Conservation (phyloP, 2,113 vertebrate genomes). For the Aspidoscelis tigris region DNA sequence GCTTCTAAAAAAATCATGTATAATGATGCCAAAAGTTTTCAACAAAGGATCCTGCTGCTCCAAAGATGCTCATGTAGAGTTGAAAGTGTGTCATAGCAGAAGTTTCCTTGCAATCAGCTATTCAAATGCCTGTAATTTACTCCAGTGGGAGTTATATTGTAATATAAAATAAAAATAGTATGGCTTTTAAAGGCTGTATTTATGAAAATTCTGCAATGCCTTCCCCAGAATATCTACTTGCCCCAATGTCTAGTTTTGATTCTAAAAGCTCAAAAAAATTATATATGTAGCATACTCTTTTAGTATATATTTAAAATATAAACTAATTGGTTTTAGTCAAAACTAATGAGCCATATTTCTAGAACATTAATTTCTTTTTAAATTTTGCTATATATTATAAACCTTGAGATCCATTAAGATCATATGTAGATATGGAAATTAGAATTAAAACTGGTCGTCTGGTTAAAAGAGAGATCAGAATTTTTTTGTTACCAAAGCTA, state of each 20-base stretch:
- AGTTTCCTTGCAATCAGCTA: neutral
- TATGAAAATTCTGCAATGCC: neutral
- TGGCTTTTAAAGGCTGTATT: neutral
- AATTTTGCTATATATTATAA: neutral
- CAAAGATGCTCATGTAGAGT: neutral
- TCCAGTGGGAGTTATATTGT: neutral
- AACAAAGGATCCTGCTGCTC: neutral
- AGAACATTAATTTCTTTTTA: constrained; percentile 10
- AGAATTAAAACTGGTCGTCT: constrained; percentile 2
- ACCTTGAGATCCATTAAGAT: constrained; percentile 33
- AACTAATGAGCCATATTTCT: constrained; percentile 15
- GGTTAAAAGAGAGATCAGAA: neutral
- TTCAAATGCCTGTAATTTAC: neutral
- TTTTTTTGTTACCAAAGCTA: neutral
- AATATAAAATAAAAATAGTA: neutral
- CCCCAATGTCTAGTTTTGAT: neutral
- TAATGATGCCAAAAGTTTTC: no score
- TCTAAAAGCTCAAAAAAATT: neutral
- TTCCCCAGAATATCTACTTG: neutral
- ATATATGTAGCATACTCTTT: neutral
- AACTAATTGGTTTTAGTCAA: neutral
- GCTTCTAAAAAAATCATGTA: neutral
- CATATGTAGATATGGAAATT: constrained; percentile 8
- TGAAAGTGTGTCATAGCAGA: neutral
- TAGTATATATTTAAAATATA: neutral